Conservation (phyloP, 92 coral and sea anemone genomes). For the Palythoa heliodiscus region DNA sequence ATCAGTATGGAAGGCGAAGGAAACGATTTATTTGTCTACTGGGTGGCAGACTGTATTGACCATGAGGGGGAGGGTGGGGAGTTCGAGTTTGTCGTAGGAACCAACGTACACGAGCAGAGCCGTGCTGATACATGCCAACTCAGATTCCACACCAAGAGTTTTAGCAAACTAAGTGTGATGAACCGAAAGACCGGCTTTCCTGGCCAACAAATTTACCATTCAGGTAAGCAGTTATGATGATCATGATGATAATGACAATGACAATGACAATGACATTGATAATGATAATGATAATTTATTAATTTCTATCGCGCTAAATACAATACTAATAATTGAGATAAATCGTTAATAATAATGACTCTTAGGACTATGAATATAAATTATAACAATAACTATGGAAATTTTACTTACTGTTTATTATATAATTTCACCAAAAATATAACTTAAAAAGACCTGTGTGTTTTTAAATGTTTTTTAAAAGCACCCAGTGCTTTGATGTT, state of each 20-base stretch:
- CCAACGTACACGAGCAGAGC: constrained; percentile 99
- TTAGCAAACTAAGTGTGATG: constrained; percentile 85
- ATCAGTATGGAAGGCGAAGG: constrained; percentile 95
- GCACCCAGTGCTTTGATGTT: too few relatives aligned
- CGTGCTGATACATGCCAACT: constrained; percentile 96
- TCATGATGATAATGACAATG: not conserved
- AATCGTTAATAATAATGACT: too few relatives aligned
- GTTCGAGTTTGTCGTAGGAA: constrained; percentile 95
- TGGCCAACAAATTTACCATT: constrained; percentile 83
- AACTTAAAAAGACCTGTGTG: too few relatives aligned
- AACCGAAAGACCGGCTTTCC: constrained; percentile 86
- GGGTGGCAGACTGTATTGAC: constrained; percentile 94
- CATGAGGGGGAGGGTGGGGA: constrained; percentile 93
- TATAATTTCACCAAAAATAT: too few relatives aligned
- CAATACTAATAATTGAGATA: too few relatives aligned
- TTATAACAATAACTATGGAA: too few relatives aligned
- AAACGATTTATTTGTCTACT: constrained; percentile 87
- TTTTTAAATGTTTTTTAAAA: too few relatives aligned
- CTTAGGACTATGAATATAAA: too few relatives aligned
- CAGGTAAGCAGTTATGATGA: constrained; percentile 61
- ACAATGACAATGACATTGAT: too few relatives aligned
- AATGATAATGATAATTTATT: too few relatives aligned
- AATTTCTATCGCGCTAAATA: too few relatives aligned
- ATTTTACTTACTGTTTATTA: too few relatives aligned
- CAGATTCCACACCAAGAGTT: constrained; percentile 88